A percentile compares a stretch with the other conserved stretches of the same genome.
phyloP scores from a whole-genome alignment of 2,888 invertebrate genomes.

The Periphyllus acericola region DNA sequence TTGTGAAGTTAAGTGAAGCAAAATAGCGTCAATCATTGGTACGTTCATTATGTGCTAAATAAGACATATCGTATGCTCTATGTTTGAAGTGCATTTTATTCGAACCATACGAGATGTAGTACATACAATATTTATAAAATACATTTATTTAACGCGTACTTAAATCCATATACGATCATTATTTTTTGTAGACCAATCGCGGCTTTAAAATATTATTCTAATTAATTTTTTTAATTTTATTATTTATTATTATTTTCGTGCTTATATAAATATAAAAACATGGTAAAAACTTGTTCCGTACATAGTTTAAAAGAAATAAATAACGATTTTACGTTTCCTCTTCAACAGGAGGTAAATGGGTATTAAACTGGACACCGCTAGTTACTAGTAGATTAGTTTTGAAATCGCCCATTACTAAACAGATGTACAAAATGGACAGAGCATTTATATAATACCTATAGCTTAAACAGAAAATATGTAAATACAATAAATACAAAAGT shows the following conservation, averaged over 20 bases:
- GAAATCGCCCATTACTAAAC: conserved; percentile 30
- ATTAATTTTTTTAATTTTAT: too few species aligned
- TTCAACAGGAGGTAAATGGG: background rate
- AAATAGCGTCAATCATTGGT: background rate
- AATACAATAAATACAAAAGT: background rate
- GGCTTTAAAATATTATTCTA: too few species aligned
- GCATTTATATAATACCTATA: too few species aligned
- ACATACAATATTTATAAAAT: background rate
- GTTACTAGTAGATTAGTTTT: conserved; percentile 32
- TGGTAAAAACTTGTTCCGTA: background rate
- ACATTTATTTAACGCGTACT: background rate
- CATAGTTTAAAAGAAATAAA: background rate
- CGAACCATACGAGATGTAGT: background rate
- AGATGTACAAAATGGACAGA: conserved; percentile 22
- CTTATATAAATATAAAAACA: too few species aligned
- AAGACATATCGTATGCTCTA: background rate
- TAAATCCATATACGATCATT: background rate
- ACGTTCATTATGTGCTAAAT: too few species aligned
- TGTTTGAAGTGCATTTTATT: background rate
- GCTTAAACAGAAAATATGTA: background rate
- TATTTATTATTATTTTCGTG: too few species aligned
- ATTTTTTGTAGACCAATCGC: background rate
- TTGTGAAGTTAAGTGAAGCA: background rate
- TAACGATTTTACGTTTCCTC: background rate
- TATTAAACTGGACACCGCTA: conserved; percentile 9